Base-by-base conservation (phyloP, 2,113 vertebrate species). In the Gallinago undulata region DNA sequence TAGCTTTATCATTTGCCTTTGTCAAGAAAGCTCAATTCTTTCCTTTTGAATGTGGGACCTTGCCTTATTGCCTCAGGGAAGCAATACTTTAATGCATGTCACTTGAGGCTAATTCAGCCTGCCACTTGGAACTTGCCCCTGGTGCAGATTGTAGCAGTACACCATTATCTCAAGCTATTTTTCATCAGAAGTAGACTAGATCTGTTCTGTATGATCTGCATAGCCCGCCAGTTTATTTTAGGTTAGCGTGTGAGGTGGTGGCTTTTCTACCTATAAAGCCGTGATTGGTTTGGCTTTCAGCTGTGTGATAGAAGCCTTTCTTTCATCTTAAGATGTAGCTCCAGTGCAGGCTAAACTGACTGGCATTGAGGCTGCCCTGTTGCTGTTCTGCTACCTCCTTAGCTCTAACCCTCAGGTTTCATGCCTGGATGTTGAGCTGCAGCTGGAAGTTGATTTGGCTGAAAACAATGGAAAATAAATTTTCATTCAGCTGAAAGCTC, bases 31-130 rank as follows among this genome's bases (percentile, higher is more conserved):
- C 84, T 96, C 69, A 64, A 10, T 92, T 90, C 80, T 94, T 92
- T 63, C 66, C 59, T 66, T 94, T 69, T 92, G 23, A 88, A 51
- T 45, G 92, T 90, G 62, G 74, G 89, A 82, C 91, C 81, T 89
- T 94, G 77, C 89, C 69, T 90, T 92, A 47, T 8, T 76, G 93
- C 90, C 90, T 96, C 22, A 59, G 94, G 93, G 62, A 93, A 95
- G 43, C 28, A 19, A 91, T 92, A 80, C 81, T 88, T 43, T 69
- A 91, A 77, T 92, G 81, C 64, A 13, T 47, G 45, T 89, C 85
- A 92, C 89, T 93, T 95, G 79, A 95, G 93, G 92, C 94, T 96
- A 94, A 96, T 96, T 97, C 92, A 68, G 11, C 82, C 55, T 95
- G 91, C 95, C 88, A 75, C 70, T 77, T 94, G 84, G 75, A 94